Conservation (phyloP, 2,888 invertebrate genomes). For the Ophioninae sp. region DNA sequence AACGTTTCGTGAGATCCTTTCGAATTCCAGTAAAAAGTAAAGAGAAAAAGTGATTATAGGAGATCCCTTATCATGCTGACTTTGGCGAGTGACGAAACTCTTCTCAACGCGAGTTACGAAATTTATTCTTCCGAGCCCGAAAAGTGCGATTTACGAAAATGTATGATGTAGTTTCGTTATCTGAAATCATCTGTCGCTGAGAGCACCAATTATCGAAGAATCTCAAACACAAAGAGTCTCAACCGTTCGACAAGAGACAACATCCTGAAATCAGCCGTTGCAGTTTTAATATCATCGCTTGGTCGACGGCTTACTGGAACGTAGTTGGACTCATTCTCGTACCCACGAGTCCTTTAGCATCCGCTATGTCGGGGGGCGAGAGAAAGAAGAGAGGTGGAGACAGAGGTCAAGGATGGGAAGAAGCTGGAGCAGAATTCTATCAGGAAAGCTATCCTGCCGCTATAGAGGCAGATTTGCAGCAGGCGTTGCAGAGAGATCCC, state of each 20-base stretch:
- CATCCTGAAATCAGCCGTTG: background rate
- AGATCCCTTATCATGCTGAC: constrained; percentile 39
- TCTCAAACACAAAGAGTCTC: background rate
- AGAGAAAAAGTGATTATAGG: background rate
- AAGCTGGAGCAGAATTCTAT: constrained; percentile 92
- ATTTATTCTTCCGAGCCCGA: constrained; percentile 24
- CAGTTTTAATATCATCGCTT: background rate
- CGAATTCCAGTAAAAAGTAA: background rate
- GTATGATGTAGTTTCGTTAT: constrained; percentile 25
- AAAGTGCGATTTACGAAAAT: constrained; percentile 5
- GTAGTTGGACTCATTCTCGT: background rate
- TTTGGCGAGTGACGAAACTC: constrained; percentile 19
- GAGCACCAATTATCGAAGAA: background rate
- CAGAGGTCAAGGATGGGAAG: constrained; percentile 89
- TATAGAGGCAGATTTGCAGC: constrained; percentile 84
- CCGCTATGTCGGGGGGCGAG: constrained; percentile 84
- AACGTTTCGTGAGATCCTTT: constrained; percentile 13
- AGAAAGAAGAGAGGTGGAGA: constrained; percentile 83
- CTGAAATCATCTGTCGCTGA: background rate
- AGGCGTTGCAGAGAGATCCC: constrained; percentile 87
- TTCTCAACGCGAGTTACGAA: constrained; percentile 29
- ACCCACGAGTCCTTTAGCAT: background rate
- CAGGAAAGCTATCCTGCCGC: constrained; percentile 91
- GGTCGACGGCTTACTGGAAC: background rate
- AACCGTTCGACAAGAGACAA: background rate